These are phyloP conservation scores for Cataglyphis livida DNA, from an alignment of 2,888 invertebrate genomes.

Conservation along the genomic window DNA sequence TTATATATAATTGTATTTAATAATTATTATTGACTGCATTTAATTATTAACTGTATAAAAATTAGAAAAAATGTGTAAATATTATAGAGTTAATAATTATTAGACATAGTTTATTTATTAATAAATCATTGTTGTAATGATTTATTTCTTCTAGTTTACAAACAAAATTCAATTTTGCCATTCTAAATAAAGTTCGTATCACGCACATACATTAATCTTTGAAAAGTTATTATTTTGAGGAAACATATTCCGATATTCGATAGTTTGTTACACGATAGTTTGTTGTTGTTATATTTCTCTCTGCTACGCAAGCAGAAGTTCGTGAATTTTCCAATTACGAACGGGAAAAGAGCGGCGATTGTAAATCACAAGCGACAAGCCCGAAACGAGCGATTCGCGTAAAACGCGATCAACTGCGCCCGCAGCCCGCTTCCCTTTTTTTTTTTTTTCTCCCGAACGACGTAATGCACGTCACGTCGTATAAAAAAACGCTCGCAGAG, in stretches of 20 bases:
- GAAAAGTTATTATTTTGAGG: background rate
- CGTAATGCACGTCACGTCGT: background rate
- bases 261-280: background rate
- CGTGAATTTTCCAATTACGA: conserved; percentile 3
- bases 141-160: background rate
- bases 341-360: background rate
- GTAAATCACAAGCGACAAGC: conserved; percentile 21
- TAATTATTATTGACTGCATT: background rate
- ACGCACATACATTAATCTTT: background rate
- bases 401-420: background rate
- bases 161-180: background rate
- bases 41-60: background rate
- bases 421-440: background rate
- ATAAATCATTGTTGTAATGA: background rate
- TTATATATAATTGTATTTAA: background rate
- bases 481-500: conserved; percentile 4
- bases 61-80: background rate
- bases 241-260: background rate
- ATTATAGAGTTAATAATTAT: too few relatives aligned
- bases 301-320: background rate
- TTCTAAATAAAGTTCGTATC: background rate
- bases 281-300: background rate
- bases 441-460: background rate
- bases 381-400: conserved; percentile 5
- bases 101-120: too few relatives aligned